phyloP scores from a whole-genome alignment of 2,888 invertebrate genomes.

The Clistopyga incitator region DNA sequence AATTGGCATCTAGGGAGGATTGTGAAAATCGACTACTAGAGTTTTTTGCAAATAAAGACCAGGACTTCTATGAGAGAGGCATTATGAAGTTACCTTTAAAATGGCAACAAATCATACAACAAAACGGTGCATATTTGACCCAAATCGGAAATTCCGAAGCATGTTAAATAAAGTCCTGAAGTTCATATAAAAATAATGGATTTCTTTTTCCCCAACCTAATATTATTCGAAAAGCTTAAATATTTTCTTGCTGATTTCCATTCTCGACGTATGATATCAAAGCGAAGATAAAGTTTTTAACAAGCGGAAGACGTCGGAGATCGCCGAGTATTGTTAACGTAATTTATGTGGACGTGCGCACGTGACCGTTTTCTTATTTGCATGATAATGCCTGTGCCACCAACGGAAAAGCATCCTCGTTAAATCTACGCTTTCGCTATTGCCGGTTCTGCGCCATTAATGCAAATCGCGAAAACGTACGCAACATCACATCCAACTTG shows the following conservation, averaged over 20 bases:
- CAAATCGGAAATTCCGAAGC: too few species aligned
- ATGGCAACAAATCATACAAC: too few species aligned
- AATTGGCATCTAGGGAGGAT: too few species aligned
- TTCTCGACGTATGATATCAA: not conserved
- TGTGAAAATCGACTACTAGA: too few species aligned
- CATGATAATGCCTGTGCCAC: conserved; percentile 24
- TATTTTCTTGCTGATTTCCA: not conserved
- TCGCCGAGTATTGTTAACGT: not conserved
- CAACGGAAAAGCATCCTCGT: not conserved
- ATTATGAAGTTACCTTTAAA: too few species aligned
- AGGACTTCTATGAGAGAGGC: too few species aligned
- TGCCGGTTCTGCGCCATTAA: conserved; percentile 5
- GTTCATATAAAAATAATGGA: too few species aligned
- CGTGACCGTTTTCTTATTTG: conserved; percentile 22
- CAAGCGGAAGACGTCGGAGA: not conserved
- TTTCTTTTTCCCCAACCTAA: too few species aligned
- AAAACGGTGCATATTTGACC: too few species aligned
- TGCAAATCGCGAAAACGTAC: conserved; percentile 10
- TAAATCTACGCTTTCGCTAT: conserved; percentile 7
- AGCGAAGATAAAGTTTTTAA: conserved; percentile 7
- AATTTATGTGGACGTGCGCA: conserved; percentile 9
- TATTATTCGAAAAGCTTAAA: not conserved
- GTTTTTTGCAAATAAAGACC: too few species aligned
- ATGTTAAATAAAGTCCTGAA: too few species aligned
- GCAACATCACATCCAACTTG: not conserved